Evolutionary conservation across 1,140 invertebrate genomes (phyloP), one percentile per base, ranked within the genome.

Genomic region (Chrysomallon squamiferum): DNA sequence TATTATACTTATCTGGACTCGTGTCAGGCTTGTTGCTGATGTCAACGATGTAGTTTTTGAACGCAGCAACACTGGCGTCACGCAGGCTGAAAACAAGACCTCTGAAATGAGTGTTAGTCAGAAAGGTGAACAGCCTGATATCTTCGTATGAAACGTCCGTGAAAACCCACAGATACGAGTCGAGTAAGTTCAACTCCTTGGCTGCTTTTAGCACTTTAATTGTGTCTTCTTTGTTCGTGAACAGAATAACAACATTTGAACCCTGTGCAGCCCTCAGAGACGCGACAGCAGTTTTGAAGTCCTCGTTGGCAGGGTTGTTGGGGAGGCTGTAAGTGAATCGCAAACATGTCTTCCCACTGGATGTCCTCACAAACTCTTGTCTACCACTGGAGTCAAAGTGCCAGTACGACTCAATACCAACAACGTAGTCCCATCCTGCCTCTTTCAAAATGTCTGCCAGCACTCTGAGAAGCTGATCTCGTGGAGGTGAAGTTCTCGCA

Each of bases 351-450:
- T 20, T 54, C 4, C 50, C 50, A 30, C n/a, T 61, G 18, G 75
- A 61, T 47, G 60, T 43, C 13, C 27, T 54, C 27, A 66, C 49
- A 22, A 80, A 61, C n/a, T 47, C 49, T 15, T 38, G 45, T 11
- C 63, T 63, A 2, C 58, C 67, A 45, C 65, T 64, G 1, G 61
- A 78, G 2, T 81, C 84, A 71, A 89, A 89, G 57, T 89, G 87
- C 5, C 87, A 87, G 71, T 87, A 85, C 3, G 87, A 85, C 72
- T 90, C 89, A 6, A 91, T 86, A 0, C 89, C 90, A 41, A 90
- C 91, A 13, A 94, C 90, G 77, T 93, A 94, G 7, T 90, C 92
- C 93, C 93, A 94, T 76, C 91, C 91, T 80, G 90, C 90, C 66
- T 87, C 81, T 70, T 86, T 84, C 11, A 94, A 87, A 57, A 94